Evolutionary conservation across 2,888 invertebrate species (phyloP), one percentile per base, ranked within the genome.

Genomic region (Ommatoiulus sabulosus): DNA sequence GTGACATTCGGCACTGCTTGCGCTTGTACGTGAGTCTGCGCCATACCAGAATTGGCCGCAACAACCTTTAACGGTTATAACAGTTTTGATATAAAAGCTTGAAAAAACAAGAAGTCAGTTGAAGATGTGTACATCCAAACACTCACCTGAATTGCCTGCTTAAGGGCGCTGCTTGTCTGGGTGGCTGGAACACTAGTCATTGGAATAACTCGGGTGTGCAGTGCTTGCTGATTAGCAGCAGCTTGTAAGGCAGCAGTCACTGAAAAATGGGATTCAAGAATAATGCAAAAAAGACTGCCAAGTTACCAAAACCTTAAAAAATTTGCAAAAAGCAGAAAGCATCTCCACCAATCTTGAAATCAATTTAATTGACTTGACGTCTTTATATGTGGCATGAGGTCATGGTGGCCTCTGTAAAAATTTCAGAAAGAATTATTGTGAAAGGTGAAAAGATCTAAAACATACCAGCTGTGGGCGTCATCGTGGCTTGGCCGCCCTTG

Each of bases 381-480:
- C 35, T 35, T 35, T 1, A 35, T 35, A 35, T 35, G 0, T 35
- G 35, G 35, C 35, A 35, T 35, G 35, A 35, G 35, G 35, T 35
- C 35, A 35, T 35, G 0, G 0, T 35, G 35, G 24, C 12, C 17
- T 63, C 15, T n/a, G 63, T 17, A 63, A 63, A n/a, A 63, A 63
- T 63, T n/a, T 17, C 63, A 17, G n/a, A 17, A 15, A 63, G 15
- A 17, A 63, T 63, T 17, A 63, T 17, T 15, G 35, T 44, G 86
- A 86, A 12, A 86, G 10, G 44, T 43, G 86, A 15, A 17, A 63
- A 63, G 0, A n/a, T 63, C 15, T n/a, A 84, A n/a, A 24, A 84
- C 85, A 84, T 57, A 87, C 87, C 87, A n/a, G 87, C n/a, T 3
- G 87, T 20, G 17, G n/a, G 15, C 44, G 89, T 86, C 4, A 87